Conservation (phyloP, 2,113 vertebrate species). For the Oncorhynchus tshawytscha region DNA sequence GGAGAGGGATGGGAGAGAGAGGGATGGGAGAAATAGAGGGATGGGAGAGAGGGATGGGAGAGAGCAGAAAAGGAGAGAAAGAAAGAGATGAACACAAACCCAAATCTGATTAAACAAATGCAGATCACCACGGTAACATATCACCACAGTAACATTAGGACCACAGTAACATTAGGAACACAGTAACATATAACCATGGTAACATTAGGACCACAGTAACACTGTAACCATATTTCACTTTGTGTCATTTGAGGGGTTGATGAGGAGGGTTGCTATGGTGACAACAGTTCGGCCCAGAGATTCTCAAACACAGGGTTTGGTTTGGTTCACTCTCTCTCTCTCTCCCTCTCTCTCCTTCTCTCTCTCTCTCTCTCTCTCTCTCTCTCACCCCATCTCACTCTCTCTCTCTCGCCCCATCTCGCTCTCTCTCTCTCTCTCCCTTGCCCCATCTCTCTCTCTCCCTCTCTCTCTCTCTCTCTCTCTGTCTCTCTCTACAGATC, state of each 20-base stretch:
- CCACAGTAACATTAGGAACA: not conserved
- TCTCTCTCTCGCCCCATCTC: not conserved
- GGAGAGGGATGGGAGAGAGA: too few relatives aligned
- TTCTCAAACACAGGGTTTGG: slow-evolving; percentile 4
- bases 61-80: too few relatives aligned
- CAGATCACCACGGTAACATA: not conserved
- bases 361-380: too few relatives aligned
- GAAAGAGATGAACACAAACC: slow-evolving; percentile 8
- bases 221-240: slow-evolving; percentile 25
- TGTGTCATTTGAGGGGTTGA: slow-evolving; percentile 41
- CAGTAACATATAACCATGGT: too few relatives aligned
- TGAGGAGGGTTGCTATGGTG: slow-evolving; percentile 22
- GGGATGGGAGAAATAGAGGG: too few relatives aligned
- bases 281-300: slow-evolving; percentile 30
- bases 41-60: too few relatives aligned
- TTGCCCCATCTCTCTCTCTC: too few relatives aligned
- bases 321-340: not conserved
- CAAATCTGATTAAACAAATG: not conserved
- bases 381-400: too few relatives aligned
- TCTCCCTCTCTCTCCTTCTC: not conserved
- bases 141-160: not conserved
- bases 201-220: too few relatives aligned
- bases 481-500: not conserved
- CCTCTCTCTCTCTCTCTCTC: not conserved
- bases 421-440: not conserved